phyloP scores from a whole-genome alignment of 2,888 invertebrate genomes.

The Coenonympha glycerion region DNA sequence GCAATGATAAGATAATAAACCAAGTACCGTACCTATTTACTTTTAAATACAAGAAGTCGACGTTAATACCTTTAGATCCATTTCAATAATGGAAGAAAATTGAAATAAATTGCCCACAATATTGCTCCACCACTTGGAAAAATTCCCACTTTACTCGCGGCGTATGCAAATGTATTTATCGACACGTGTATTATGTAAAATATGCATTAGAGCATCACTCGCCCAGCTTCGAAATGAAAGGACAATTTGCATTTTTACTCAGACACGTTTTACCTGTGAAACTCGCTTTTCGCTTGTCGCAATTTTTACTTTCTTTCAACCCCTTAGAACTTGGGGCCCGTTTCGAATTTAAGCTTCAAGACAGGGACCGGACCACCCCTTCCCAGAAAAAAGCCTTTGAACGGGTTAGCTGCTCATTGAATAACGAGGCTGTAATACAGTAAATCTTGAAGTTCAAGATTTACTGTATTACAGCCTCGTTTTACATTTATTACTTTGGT shows the following conservation, averaged over 20 bases:
- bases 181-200: slow-evolving; percentile 44
- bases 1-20: background rate
- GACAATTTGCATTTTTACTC: slow-evolving; percentile 48
- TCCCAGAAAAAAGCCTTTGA: too few relatives aligned
- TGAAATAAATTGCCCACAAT: slow-evolving; percentile 9
- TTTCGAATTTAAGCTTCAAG: too few relatives aligned
- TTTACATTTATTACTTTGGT: too few relatives aligned
- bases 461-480: too few relatives aligned
- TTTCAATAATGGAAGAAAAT: background rate
- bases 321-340: too few relatives aligned
- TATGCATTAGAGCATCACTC: slow-evolving; percentile 38
- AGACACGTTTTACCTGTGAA: slow-evolving; percentile 2
- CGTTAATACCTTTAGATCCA: background rate
- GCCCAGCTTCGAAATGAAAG: slow-evolving; percentile 35
- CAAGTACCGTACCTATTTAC: too few relatives aligned
- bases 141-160: slow-evolving; percentile 22
- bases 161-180: slow-evolving; percentile 42
- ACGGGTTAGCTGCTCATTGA: too few relatives aligned
- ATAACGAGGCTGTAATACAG: too few relatives aligned
- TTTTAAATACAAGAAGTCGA: background rate
- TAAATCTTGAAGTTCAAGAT: too few relatives aligned
- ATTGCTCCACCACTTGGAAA: slow-evolving; percentile 15
- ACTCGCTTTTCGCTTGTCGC: background rate
- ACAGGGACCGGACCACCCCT: too few relatives aligned
- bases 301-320: background rate